A percentile compares a stretch with the other conserved stretches of the same genome.
These are phyloP conservation scores for Clavelina lepadiformis DNA, from an alignment of 23 tunicate species.

Conservation along the genomic window DNA sequence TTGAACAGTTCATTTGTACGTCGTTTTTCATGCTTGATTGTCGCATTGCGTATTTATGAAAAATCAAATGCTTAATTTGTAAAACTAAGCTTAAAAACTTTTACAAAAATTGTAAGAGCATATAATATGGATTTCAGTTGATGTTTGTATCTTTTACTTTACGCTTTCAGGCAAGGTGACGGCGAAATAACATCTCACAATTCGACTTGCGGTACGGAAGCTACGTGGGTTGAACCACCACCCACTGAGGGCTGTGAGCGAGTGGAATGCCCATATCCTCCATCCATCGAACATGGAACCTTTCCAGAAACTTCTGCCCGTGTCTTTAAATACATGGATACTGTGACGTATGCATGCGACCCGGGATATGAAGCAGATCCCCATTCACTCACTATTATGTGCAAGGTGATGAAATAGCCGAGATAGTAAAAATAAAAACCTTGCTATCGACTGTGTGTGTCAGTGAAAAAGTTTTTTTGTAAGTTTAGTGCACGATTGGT, in stretches of 20 bases:
- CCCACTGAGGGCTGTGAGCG: constrained; percentile 17
- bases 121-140: not conserved
- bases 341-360: constrained; percentile 37
- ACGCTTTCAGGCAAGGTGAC: constrained; percentile 1
- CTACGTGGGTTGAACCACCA: constrained; percentile 3
- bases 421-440: no score
- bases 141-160: not conserved
- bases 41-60: no score
- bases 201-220: constrained; percentile 7
- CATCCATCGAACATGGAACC: constrained; percentile 14
- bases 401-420: constrained; percentile 33
- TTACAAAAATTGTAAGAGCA: no score
- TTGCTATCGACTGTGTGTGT: no score
- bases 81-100: no score
- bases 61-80: no score
- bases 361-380: constrained; percentile 53
- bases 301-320: not conserved
- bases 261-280: constrained; percentile 42
- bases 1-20: no score
- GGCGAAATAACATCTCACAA: not conserved
- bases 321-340: constrained; percentile 23
- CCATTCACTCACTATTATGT: constrained; percentile 23
- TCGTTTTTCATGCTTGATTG: no score
- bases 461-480: no score
- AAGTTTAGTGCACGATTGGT: no score